Base-by-base conservation (phyloP, 1,140 invertebrate genomes). In the Dendrolimus kikuchii region DNA sequence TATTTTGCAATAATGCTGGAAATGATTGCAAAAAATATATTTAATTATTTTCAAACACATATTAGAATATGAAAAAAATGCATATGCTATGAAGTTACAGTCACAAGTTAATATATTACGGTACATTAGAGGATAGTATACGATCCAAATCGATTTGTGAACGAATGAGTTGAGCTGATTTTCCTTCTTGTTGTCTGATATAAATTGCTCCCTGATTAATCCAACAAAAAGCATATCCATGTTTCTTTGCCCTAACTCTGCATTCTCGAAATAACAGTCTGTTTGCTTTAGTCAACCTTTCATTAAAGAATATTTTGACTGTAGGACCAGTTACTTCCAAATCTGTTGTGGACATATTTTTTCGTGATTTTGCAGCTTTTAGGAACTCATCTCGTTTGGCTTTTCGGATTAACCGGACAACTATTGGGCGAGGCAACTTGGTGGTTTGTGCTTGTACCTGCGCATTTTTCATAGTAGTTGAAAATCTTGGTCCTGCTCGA, bases 311-410 rank as follows among this genome's bases (percentile, higher is more conserved):
- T 23, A 59, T 50, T 39, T 54, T 54, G 7, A 36, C 5, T 38
- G 48, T 7, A 10, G 51, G 39, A 9, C 48, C 57, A 4, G 51
- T 4, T 46, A 55, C 0, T 6, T 38, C 40, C 40, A 59, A 8
- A 44, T 54, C 57, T 4, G 43, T 46, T 10, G 49, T 60, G n/a
- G 49, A 52, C 4, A 60, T 6, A 8, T 55, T 52, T 10, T 39
- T 60, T 7, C 53, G 43, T 37, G n/a, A 23, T 55, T 52, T 55
- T 7, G 43, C 39, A 6, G 57, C 48, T 47, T 54, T 59, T 5
- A 59, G n/a, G 7, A 59, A 23, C 45, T 59, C 36, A 36, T 60
- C 46, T 36, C 58, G 10, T 40, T 60, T 60, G 41, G 43, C 38
- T 4, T 49, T 43, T 5, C 49, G 7, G 8, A 55, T 36, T 39